phyloP scores from a whole-genome alignment of 2,113 vertebrate genomes.

The Larimichthys polyactis region DNA sequence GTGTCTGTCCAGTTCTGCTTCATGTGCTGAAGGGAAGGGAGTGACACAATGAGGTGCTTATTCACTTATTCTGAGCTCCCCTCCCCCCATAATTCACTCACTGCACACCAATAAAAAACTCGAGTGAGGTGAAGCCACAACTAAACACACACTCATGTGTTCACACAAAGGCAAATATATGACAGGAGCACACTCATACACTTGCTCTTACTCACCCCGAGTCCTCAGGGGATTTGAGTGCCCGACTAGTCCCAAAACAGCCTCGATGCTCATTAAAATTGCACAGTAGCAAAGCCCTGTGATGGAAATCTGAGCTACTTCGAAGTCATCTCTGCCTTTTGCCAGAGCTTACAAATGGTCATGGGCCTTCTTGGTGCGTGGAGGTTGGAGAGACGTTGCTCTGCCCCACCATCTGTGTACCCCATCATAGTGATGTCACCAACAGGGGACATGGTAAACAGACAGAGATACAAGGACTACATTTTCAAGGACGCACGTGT shows the following conservation, averaged over 20 bases:
- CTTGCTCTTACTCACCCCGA: slow-evolving; percentile 62
- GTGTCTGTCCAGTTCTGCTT: slow-evolving; percentile 17
- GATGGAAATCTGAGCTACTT: slow-evolving; percentile 57
- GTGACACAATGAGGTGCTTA: slow-evolving; percentile 66
- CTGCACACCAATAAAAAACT: slow-evolving; percentile 63
- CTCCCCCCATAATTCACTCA: slow-evolving; percentile 57
- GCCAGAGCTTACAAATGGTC: slow-evolving; percentile 1
- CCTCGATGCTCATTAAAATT: slow-evolving; percentile 62
- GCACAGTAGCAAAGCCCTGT: slow-evolving; percentile 42
- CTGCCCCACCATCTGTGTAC: slow-evolving; percentile 49
- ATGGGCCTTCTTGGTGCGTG: slow-evolving; percentile 33
- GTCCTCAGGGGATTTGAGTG: slow-evolving; percentile 55
- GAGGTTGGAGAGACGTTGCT: slow-evolving; percentile 19
- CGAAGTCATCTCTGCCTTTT: slow-evolving; percentile 25
- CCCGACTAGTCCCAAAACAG: slow-evolving; percentile 63
- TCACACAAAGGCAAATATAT: background rate
- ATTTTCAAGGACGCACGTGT: slow-evolving; percentile 79
- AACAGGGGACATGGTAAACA: slow-evolving; percentile 52
- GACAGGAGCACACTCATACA: slow-evolving; percentile 9
- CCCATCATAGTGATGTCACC: slow-evolving; percentile 49
- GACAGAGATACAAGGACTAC: slow-evolving; percentile 40
- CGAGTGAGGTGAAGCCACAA: slow-evolving; percentile 55
- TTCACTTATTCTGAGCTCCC: slow-evolving; percentile 61
- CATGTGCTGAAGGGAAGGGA: slow-evolving; percentile 27
- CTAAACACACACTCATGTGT: slow-evolving; percentile 13